Percentiles rank a stretch among this genome's conserved stretches.
These are phyloP conservation scores for Miltochrista miniata DNA, from an alignment of 2,888 invertebrate species.

Conservation along the genomic window DNA sequence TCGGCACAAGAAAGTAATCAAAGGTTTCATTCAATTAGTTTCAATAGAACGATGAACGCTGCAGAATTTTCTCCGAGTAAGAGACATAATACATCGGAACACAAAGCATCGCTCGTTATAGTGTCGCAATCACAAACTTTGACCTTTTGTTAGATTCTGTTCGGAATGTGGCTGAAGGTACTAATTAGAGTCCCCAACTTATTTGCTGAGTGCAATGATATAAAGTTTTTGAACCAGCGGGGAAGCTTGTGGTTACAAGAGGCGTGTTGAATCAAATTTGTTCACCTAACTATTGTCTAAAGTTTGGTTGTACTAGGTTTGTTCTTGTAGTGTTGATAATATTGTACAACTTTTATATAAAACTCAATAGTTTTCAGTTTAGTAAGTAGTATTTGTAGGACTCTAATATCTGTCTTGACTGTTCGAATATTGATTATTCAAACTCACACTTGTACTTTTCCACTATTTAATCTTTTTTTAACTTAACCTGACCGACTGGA, in stretches of 20 bases:
- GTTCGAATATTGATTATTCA: too few species aligned
- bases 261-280: conserved; percentile 43
- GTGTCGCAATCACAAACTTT: conserved; percentile 66
- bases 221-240: conserved; percentile 57
- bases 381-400: too few species aligned
- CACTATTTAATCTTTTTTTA: too few species aligned
- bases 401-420: too few species aligned
- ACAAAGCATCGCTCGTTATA: conserved; percentile 58
- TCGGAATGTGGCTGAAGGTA: conserved; percentile 61
- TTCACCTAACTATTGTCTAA: conserved; percentile 43
- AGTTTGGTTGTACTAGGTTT: conserved; percentile 37
- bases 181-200: conserved; percentile 68
- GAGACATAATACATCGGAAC: conserved; percentile 19
- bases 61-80: too few species aligned
- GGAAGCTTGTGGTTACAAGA: conserved; percentile 50
- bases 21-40: too few species aligned
- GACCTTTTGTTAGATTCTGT: conserved; percentile 56
- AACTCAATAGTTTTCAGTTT: too few species aligned
- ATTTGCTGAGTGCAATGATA: conserved; percentile 63
- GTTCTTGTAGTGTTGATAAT: conserved; percentile 30
- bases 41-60: too few species aligned
- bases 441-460: too few species aligned
- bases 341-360: too few species aligned
- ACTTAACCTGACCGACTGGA: too few species aligned
- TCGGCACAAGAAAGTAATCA: too few species aligned